Base-by-base conservation (phyloP, 2,113 vertebrate species). In the Bubo blakistoni region DNA sequence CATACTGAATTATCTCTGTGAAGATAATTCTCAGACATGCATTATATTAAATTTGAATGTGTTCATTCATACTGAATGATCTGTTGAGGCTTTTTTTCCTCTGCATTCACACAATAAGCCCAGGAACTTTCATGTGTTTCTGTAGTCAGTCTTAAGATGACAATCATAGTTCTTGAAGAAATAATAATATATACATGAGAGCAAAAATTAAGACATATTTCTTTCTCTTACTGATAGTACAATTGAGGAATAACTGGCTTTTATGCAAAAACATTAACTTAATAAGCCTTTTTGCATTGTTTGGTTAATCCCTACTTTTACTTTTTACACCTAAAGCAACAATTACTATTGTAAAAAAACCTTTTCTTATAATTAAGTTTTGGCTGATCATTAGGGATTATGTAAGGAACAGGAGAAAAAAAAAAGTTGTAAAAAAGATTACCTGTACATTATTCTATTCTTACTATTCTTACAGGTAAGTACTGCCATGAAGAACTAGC, bases 11-110 rank as follows among this genome's bases (percentile, higher is more conserved):
- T 86, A 67, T 87, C 29, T 92, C 80, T 80, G n/a, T 94, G 76
- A 94, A 93, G 67, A 66, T 73, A 91, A 83, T 81, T 79, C 40
- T 92, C 51, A 93, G 10, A 9, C 21, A 22, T 70, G 36, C 42
- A 83, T 87, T 96, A 55, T 91, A 79, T 72, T 95, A 79, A 93
- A 87, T 78, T 79, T 77, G 38, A 86, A 92, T 62, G 17, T 67
- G 12, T 57, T 93, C 46, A 49, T 79, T 92, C 38, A 80, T 66
- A 92, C 24, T 76, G 38, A 73, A 88, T 59, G 14, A 70, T 76
- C 44, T 76, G 17, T 40, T 80, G 59, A 88, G 70, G 17, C 6
- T 78, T 69, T 52, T 34, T 78, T 70, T 5, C 18, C 10, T 84
- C 49, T 94, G 18, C 14, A 61, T 49, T 80, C 20, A 79, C 36